Evolutionary conservation across 2,797 vertebrate species (phyloP).

Genomic region (Poeciliopsis paucimaculata): DNA sequence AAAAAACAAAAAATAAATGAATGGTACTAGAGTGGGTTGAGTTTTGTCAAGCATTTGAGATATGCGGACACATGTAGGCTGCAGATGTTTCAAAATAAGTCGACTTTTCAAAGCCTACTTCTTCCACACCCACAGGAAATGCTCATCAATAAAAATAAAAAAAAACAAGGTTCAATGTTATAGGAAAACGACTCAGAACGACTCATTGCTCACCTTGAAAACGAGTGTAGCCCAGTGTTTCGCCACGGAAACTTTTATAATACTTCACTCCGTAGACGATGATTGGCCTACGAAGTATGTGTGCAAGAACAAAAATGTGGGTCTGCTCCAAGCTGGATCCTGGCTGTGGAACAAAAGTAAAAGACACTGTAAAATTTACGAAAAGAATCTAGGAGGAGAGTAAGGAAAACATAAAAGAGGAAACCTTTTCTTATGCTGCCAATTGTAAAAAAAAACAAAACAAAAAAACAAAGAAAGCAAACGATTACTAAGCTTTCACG

Average conservation of each 20-base stretch:
- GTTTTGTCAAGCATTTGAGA: constrained; percentile 58
- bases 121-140: constrained; percentile 16
- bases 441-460: constrained; percentile 4
- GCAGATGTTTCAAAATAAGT: constrained; percentile 41
- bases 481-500: constrained; percentile 40
- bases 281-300: constrained; percentile 98
- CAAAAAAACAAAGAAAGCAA: constrained; percentile 24
- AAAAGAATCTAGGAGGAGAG: neutral
- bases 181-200: neutral
- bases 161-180: neutral
- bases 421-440: constrained; percentile 22
- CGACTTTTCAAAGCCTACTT: constrained; percentile 21
- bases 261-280: constrained; percentile 99
- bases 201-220: constrained; percentile 91
- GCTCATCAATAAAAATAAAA: constrained; percentile 1
- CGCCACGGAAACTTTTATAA: constrained; percentile 98
- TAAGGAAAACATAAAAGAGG: neutral
- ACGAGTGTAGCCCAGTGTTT: constrained; percentile 96
- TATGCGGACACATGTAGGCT: constrained; percentile 57
- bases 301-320: constrained; percentile 98
- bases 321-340: constrained; percentile 99
- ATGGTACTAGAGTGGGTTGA: neutral
- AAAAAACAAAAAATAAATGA: neutral
- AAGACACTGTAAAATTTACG: constrained; percentile 6
- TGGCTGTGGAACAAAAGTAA: constrained; percentile 80